Conservation (phyloP, 2,888 invertebrate genomes). For the Iselma pallidipennis region DNA sequence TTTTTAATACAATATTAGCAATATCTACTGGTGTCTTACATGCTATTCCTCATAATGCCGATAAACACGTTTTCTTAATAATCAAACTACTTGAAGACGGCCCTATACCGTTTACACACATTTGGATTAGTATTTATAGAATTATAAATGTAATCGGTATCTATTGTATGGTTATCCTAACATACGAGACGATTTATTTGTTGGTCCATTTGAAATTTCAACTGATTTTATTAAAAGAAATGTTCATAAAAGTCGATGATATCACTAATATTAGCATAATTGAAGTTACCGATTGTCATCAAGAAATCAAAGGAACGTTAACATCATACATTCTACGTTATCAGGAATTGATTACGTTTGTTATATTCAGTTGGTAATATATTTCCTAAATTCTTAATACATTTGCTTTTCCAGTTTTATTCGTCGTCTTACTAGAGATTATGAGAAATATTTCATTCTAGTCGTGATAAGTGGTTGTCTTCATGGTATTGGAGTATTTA, state of each 20-base stretch:
- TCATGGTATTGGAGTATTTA: background rate
- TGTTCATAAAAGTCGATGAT: background rate
- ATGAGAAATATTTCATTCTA: background rate
- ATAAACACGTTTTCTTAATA: background rate
- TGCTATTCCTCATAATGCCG: background rate
- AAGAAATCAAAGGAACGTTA: background rate
- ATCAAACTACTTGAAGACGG: background rate
- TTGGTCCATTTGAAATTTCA: background rate
- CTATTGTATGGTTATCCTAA: background rate
- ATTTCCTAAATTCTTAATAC: too few relatives aligned
- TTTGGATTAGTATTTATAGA: background rate
- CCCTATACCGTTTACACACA: background rate
- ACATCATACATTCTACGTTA: background rate
- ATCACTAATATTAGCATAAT: background rate
- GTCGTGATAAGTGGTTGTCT: background rate
- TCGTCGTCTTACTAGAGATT: background rate
- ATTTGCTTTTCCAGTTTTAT: background rate
- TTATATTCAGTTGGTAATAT: background rate
- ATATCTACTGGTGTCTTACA: background rate
- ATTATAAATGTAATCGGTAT: background rate
- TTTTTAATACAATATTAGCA: background rate
- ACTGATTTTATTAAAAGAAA: background rate
- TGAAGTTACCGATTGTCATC: background rate
- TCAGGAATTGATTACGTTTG: background rate
- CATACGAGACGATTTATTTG: background rate